phyloP scores from a whole-genome alignment of 1,140 invertebrate species.

The Paralvinella palmiformis region DNA sequence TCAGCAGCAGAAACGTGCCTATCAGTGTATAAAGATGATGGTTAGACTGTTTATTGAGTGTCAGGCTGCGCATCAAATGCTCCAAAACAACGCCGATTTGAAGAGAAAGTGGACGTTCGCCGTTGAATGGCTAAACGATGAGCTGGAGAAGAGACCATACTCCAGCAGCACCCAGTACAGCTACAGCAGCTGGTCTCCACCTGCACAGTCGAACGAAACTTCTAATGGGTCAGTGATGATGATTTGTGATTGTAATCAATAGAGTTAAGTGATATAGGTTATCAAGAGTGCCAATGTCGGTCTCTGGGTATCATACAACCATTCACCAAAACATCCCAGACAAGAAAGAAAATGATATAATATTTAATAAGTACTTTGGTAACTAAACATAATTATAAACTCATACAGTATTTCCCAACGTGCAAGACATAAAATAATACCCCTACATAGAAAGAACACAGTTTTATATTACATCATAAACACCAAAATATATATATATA shows the following conservation, averaged over 20 bases:
- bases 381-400: too few relatives aligned
- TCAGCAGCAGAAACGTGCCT: slow-evolving; percentile 92
- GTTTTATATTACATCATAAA: too few relatives aligned
- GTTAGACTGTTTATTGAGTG: slow-evolving; percentile 76
- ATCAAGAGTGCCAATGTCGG: too few relatives aligned
- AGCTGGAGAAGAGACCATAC: slow-evolving; percentile 73
- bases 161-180: slow-evolving; percentile 62
- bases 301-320: too few relatives aligned
- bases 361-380: too few relatives aligned
- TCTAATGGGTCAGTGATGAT: slow-evolving; percentile 64
- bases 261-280: not conserved
- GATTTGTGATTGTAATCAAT: not conserved
- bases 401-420: too few relatives aligned
- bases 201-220: slow-evolving; percentile 88
- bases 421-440: too few relatives aligned
- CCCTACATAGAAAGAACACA: too few relatives aligned
- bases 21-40: slow-evolving; percentile 94
- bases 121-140: slow-evolving; percentile 91
- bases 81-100: slow-evolving; percentile 69
- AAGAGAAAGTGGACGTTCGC: slow-evolving; percentile 79
- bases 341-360: too few relatives aligned
- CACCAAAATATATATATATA: too few relatives aligned
- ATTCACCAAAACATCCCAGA: too few relatives aligned
- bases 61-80: slow-evolving; percentile 63
- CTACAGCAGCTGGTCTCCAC: slow-evolving; percentile 89